These are phyloP conservation scores for Antennarius striatus DNA, from an alignment of 2,113 vertebrate genomes.

Conservation along the genomic window DNA sequence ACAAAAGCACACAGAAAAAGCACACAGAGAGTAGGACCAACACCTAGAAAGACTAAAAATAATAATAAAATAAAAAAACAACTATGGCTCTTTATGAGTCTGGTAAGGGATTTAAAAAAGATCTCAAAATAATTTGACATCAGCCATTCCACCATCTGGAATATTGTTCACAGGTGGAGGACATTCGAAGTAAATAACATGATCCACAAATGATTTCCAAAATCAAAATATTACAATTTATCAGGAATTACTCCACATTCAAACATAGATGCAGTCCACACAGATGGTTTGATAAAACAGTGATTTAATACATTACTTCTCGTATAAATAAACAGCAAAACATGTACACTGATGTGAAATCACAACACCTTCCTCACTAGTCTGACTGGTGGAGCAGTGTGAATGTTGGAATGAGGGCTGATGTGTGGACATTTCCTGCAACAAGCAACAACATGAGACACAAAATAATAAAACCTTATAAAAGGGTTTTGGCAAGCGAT, in stretches of 20 bases:
- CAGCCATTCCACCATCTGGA: too few relatives aligned
- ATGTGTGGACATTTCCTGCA: slow-evolving; percentile 4
- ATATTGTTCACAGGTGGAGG: too few relatives aligned
- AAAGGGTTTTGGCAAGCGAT: slow-evolving; percentile 1
- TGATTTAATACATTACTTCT: slow-evolving; percentile 21
- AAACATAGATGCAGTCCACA: slow-evolving; percentile 58
- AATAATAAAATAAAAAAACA: too few relatives aligned
- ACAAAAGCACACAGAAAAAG: too few relatives aligned
- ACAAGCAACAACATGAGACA: slow-evolving; percentile 29
- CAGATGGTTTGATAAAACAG: slow-evolving; percentile 18
- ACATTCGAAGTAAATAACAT: too few relatives aligned
- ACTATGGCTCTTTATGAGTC: too few relatives aligned
- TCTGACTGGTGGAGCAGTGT: neutral
- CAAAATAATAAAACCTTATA: slow-evolving; percentile 14
- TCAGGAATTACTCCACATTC: slow-evolving; percentile 27
- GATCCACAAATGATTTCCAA: neutral
- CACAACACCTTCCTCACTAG: neutral
- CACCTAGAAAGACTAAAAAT: too few relatives aligned
- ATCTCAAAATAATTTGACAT: too few relatives aligned
- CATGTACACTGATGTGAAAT: slow-evolving; percentile 11
- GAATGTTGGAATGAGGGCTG: neutral
- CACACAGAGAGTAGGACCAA: too few relatives aligned
- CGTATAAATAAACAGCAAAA: slow-evolving; percentile 44
- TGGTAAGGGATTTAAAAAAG: too few relatives aligned
- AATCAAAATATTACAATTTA: slow-evolving; percentile 23